phyloP scores from a whole-genome alignment of 2,888 invertebrate genomes.

The Nymphalis c-album region DNA sequence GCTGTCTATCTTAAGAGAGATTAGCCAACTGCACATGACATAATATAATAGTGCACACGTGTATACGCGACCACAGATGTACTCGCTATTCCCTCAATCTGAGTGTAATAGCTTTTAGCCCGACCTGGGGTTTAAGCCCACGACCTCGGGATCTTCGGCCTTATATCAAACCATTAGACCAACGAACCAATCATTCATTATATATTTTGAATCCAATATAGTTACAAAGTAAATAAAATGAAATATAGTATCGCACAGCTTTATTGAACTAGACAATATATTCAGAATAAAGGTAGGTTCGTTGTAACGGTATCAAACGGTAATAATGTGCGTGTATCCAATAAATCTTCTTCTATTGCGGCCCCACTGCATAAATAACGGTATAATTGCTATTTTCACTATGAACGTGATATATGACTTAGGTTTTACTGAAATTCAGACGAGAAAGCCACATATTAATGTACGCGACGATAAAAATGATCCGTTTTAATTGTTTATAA shows the following conservation, averaged over 20 bases:
- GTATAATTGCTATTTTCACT: constrained; percentile 70
- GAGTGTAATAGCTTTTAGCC: no score
- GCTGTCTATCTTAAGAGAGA: no score
- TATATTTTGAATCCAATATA: no score
- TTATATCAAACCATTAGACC: no score
- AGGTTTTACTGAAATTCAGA: constrained; percentile 61
- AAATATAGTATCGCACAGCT: not conserved
- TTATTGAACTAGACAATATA: constrained; percentile 6
- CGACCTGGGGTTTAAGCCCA: no score
- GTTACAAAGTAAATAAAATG: not conserved
- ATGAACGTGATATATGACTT: constrained; percentile 65
- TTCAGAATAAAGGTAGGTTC: constrained; percentile 7
- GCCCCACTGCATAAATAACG: constrained; percentile 70
- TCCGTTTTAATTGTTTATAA: constrained; percentile 6
- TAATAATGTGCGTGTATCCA: constrained; percentile 44
- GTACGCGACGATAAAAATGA: constrained; percentile 2
- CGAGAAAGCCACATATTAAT: constrained; percentile 31
- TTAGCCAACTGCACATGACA: no score
- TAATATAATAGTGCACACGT: no score
- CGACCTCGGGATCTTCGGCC: no score
- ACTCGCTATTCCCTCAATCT: no score
- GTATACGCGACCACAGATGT: no score
- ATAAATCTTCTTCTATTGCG: constrained; percentile 59
- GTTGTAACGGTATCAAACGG: constrained; percentile 30
- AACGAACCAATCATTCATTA: no score